These are phyloP conservation scores for Phylloscopus collybita DNA, from an alignment of 2,797 vertebrate species.

Conservation along the genomic window DNA sequence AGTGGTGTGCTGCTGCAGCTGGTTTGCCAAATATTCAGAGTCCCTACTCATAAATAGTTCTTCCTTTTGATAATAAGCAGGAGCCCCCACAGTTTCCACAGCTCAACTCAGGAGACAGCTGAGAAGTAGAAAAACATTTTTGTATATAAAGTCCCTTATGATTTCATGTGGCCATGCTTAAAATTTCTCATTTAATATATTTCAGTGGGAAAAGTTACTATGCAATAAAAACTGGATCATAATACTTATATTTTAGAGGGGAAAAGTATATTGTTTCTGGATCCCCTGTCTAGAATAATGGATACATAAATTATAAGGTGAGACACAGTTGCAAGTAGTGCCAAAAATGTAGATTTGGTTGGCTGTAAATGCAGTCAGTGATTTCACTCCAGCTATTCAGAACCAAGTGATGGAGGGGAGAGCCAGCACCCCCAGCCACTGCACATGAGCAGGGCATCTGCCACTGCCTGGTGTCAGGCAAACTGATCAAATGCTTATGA, in stretches of 20 bases:
- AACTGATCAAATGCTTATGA: neutral
- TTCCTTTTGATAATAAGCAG: neutral
- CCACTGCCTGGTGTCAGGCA: neutral
- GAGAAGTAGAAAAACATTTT: slow-evolving; percentile 19
- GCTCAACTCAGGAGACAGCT: neutral
- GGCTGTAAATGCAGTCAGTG: neutral
- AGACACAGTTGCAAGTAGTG: neutral
- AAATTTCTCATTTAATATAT: slow-evolving; percentile 20
- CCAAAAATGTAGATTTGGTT: neutral
- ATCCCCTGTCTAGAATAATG: neutral
- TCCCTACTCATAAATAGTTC: neutral
- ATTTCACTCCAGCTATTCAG: neutral
- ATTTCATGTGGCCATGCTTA: neutral
- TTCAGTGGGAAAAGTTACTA: slow-evolving; percentile 21
- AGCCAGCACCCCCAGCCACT: neutral
- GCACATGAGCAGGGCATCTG: neutral
- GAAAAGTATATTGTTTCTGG: slow-evolving; percentile 29
- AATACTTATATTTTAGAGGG: neutral
- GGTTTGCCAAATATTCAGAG: neutral
- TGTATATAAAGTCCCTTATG: neutral
- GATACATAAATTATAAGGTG: slow-evolving; percentile 14
- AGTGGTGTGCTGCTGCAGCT: neutral
- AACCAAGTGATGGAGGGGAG: accelerated
- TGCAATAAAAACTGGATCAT: slow-evolving; percentile 1
- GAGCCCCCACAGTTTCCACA: neutral